Base-by-base conservation (phyloP, 2,797 vertebrate species). In the Thamnophis elegans region DNA sequence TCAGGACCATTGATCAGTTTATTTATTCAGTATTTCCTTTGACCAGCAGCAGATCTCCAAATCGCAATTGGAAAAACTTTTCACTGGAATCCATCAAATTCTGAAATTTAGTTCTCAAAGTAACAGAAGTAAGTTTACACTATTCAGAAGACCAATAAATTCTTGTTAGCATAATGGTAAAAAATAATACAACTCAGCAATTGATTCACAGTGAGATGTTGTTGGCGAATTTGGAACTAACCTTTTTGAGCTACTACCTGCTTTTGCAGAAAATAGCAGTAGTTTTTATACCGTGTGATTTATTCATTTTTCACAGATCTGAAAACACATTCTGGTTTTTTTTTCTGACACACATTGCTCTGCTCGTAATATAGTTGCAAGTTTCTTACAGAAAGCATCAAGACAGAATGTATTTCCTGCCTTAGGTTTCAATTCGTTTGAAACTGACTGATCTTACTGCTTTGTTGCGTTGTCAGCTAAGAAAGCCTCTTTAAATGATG, bases 371-470 rank as follows among this genome's bases (percentile, higher is more conserved):
- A 56, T 58, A 93, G 65, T 85, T 91, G 51, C 47, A 88, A 59
- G 60, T 88, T 85, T 47, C 47, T 91, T 62, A 85, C 68, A 91
- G 87, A 90, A 91, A 91, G 42, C 36, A 73, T 90, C 89, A 90
- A 73, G 26, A 60, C n/a, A 82, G 65, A 93, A 85, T 89, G 86
- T 58, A 93, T 88, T 93, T 91, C 92, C 92, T 93, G 47, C 87
- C 32, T 55, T 91, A 42, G 58, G 86, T 90, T 93, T 91, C 89
- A 88, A 13, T 62, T 85, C 25, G 0, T 91, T 53, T 93, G 56
- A 85, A 65, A 36, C n/a, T 91, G 89, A 42, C 22, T 87, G 28
- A 36, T 36, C 55, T 36, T 42, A 47, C 22, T 87, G 85, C 47
- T 88, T 89, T 91, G 42, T 54, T 88, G 58, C 89, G 36, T 85